Evolutionary conservation across 2,113 vertebrate genomes (phyloP), one percentile per base, ranked within the genome.

Genomic region (Eublepharis macularius): DNA sequence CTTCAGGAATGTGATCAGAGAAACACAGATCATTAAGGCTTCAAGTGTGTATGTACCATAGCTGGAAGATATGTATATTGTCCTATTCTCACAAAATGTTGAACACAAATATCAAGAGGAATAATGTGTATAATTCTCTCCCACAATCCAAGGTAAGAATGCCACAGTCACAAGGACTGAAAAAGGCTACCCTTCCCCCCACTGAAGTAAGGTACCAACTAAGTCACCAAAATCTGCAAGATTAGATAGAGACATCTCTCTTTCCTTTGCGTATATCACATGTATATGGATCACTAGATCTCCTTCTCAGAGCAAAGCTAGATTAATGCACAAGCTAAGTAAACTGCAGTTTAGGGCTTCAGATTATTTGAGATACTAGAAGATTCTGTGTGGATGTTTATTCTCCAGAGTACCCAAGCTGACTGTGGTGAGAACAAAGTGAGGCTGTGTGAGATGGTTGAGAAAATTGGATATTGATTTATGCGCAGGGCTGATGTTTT

Each of bases 401-500:
- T 34, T 91, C 75, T 57, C 49, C 63, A 47, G 85, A 84, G 49
- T 93, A 76, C 90, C 6, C 82, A 88, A 49, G 7, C 89, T 92
- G 81, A 87, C 88, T 87, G 78, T 87, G 79, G 69, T 87, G 94
- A 77, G 65, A 79, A 85, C 78, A 87, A 91, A 90, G 91, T 81
- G 49, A 76, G 76, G 51, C 57, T 76, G 57, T 85, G 66, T 89
- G 84, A 85, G 70, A 80, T 89, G 51, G 85, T 82, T 85, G 94
- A 94, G 95, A 95, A 97, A 96, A 96, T 95, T 91, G 96, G 93
- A 92, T 96, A 96, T 96, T 95, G 96, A 96, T 96, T 95, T 92
- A 88, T 80, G 76, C 49, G 75, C 83, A 79, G 78, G 88, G 88
- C 83, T 87, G 90, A 88, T 93, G 87, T 88, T 88, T 69, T 88